Percentiles rank a stretch among this genome's conserved stretches.
These are phyloP conservation scores for Acholoe squamosa DNA, from an alignment of 2,888 invertebrate species.

Conservation along the genomic window DNA sequence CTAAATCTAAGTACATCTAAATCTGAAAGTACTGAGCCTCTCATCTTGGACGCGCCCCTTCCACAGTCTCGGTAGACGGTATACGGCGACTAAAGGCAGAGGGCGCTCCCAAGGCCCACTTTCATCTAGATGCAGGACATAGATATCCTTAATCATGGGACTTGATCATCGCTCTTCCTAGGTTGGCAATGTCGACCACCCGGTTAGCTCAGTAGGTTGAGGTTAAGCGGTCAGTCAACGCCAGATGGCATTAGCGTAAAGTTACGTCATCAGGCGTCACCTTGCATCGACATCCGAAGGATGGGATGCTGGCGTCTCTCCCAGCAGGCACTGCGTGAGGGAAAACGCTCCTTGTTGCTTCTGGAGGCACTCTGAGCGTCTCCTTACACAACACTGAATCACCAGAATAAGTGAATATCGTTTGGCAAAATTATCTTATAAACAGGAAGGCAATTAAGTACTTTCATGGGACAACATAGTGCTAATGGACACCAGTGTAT, in stretches of 20 bases:
- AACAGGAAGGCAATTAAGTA: not conserved
- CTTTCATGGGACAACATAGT: not conserved
- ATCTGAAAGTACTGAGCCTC: no score
- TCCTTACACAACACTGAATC: not conserved
- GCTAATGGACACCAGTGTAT: not conserved
- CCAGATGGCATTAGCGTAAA: slow-evolving; percentile 3
- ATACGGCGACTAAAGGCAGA: no score
- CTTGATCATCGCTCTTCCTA: no score
- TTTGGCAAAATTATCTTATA: not conserved
- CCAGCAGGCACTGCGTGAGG: not conserved
- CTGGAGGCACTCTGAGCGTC: not conserved
- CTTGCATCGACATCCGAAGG: not conserved
- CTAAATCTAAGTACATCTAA: no score
- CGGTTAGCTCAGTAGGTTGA: not conserved
- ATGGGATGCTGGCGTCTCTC: not conserved
- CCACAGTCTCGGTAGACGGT: no score
- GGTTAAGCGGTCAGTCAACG: not conserved
- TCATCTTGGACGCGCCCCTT: no score
- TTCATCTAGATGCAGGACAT: no score
- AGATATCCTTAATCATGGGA: no score
- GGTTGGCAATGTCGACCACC: no score
- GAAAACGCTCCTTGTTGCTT: not conserved
- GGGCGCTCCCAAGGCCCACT: no score
- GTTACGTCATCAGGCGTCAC: slow-evolving; percentile 1
- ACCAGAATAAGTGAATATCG: not conserved